These are phyloP conservation scores for Rhea pennata DNA, from an alignment of 2,113 vertebrate species.

Conservation along the genomic window DNA sequence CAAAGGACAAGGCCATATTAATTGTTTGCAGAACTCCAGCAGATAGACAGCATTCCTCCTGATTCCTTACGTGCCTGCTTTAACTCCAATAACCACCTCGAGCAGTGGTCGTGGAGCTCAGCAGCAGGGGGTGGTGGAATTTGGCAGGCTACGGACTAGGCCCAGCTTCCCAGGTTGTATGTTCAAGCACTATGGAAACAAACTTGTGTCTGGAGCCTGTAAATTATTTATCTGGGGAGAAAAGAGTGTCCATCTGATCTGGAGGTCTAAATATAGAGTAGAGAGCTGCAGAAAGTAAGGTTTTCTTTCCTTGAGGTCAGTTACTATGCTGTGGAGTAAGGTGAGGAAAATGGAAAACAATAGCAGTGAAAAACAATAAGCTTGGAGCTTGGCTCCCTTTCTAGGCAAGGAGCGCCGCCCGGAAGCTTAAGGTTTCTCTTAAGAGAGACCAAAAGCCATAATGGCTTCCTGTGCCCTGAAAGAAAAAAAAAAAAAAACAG, in stretches of 20 bases:
- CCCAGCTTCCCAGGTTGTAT: background rate
- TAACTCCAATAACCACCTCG: background rate
- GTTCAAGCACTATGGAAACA: background rate
- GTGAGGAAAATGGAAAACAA: background rate
- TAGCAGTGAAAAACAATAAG: background rate
- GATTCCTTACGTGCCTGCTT: background rate
- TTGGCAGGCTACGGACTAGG: background rate
- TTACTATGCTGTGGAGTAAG: background rate
- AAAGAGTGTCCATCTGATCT: no score
- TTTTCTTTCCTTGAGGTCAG: background rate
- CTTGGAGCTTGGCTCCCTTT: background rate
- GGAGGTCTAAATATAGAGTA: background rate
- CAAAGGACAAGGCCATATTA: background rate
- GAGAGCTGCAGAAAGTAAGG: background rate
- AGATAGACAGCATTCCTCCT: background rate
- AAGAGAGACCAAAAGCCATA: background rate
- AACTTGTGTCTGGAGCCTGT: background rate
- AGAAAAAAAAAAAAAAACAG: background rate
- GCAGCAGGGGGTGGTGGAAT: background rate
- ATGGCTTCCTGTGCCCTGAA: background rate
- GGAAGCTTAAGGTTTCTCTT: background rate
- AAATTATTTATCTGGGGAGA: background rate
- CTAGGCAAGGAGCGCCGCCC: background rate
- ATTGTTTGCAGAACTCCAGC: conserved; percentile 28
- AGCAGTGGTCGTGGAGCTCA: background rate